A percentile compares a stretch with the other conserved stretches of the same genome.
phyloP scores from a whole-genome alignment of 2,113 vertebrate genomes.

The human (Homo sapiens) region DNA sequence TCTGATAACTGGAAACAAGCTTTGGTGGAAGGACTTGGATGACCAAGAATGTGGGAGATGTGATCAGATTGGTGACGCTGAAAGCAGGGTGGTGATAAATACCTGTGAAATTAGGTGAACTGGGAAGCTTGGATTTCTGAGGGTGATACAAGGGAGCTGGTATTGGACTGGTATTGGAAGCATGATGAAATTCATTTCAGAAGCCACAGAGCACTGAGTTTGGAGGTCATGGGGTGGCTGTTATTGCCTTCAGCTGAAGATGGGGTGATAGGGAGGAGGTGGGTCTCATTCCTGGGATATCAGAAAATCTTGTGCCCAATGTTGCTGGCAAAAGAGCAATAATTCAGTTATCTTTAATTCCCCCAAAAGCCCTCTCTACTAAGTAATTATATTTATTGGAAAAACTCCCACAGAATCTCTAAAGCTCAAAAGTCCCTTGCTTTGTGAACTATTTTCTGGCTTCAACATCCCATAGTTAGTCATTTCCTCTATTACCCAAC shows the following conservation, averaged over 20 bases:
- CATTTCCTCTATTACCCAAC: neutral
- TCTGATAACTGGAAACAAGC: neutral
- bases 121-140: neutral
- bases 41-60: neutral
- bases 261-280: neutral
- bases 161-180: neutral
- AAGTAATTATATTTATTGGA: neutral
- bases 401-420: neutral
- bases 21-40: neutral
- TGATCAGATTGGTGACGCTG: neutral
- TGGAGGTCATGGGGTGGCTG: neutral
- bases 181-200: neutral
- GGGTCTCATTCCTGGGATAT: neutral
- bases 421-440: neutral
- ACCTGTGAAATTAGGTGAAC: neutral
- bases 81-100: neutral
- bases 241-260: neutral
- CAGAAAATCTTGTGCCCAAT: neutral
- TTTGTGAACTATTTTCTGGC: neutral
- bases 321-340: neutral
- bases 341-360: neutral
- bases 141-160: neutral
- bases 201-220: neutral
- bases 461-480: neutral
- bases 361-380: neutral